These are phyloP conservation scores for Gambusia yucatana DNA, from an alignment of 2,797 vertebrate genomes.

Conservation along the genomic window DNA sequence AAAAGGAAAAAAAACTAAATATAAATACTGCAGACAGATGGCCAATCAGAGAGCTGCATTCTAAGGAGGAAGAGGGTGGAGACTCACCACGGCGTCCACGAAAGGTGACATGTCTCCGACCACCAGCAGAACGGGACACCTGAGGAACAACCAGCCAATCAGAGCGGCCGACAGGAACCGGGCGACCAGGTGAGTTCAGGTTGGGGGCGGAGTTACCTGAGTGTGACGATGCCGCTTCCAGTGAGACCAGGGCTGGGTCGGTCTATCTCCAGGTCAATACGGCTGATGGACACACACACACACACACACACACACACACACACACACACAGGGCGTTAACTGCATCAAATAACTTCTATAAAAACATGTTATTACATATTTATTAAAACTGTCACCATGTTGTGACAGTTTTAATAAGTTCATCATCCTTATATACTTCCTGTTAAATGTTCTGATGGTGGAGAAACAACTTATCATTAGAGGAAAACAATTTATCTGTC, in stretches of 20 bases:
- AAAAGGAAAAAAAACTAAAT: background rate
- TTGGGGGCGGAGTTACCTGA: slow-evolving; percentile 78
- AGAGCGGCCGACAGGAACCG: background rate
- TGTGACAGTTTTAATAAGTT: too few species aligned
- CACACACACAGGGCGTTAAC: background rate
- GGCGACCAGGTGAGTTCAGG: background rate
- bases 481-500: too few species aligned
- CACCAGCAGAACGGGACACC: slow-evolving; percentile 90
- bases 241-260: slow-evolving; percentile 86
- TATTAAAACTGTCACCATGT: too few species aligned
- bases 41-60: background rate
- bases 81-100: slow-evolving; percentile 92
- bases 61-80: slow-evolving; percentile 20
- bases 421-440: too few species aligned
- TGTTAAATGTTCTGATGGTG: too few species aligned
- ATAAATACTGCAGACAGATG: background rate
- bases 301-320: slow-evolving; percentile 6
- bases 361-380: too few species aligned
- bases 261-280: slow-evolving; percentile 91
- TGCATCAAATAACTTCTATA: too few species aligned
- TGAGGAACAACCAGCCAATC: slow-evolving; percentile 53
- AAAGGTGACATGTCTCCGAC: slow-evolving; percentile 94
- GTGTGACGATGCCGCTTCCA: slow-evolving; percentile 84
- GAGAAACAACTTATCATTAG: too few species aligned
- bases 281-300: slow-evolving; percentile 73